These are phyloP conservation scores for Gortyna flavago DNA, from an alignment of 2,888 invertebrate species.

Conservation along the genomic window DNA sequence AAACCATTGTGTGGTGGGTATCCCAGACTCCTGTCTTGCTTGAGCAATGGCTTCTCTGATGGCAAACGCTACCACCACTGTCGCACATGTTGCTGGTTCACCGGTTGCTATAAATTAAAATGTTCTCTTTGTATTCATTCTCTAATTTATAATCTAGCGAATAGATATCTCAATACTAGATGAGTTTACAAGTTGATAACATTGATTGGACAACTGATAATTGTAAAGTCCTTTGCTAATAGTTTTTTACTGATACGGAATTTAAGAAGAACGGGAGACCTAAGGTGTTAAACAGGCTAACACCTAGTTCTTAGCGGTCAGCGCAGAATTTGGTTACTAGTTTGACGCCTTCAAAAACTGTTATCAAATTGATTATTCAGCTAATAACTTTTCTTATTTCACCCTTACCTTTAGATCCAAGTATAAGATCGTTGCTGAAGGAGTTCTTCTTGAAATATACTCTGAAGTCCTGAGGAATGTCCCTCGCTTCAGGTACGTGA, in stretches of 20 bases:
- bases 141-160: not conserved
- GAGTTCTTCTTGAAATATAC: conserved; percentile 91
- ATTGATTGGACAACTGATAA: not conserved
- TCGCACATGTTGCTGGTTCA: conserved; percentile 83
- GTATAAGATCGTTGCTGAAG: conserved; percentile 90
- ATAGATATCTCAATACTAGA: not conserved
- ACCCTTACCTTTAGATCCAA: conserved; percentile 74
- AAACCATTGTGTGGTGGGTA: conserved; percentile 86
- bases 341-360: not conserved
- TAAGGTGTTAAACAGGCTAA: not conserved
- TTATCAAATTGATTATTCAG: not conserved
- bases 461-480: conserved; percentile 93
- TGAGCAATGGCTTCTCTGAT: conserved; percentile 90
- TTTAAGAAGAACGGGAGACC: not conserved
- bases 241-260: not conserved
- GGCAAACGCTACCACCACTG: conserved; percentile 86
- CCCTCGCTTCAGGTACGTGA: conserved; percentile 92
- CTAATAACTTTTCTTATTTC: not conserved
- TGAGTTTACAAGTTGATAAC: too few relatives aligned
- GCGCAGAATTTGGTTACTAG: not conserved
- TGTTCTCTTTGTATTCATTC: not conserved
- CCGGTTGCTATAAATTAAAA: conserved; percentile 76
- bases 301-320: not conserved
- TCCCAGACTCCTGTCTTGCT: conserved; percentile 89
- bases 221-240: not conserved